Percentiles rank a stretch among this genome's conserved stretches.
phyloP scores from a whole-genome alignment of 2,797 vertebrate species.

The Somateria mollissima region DNA sequence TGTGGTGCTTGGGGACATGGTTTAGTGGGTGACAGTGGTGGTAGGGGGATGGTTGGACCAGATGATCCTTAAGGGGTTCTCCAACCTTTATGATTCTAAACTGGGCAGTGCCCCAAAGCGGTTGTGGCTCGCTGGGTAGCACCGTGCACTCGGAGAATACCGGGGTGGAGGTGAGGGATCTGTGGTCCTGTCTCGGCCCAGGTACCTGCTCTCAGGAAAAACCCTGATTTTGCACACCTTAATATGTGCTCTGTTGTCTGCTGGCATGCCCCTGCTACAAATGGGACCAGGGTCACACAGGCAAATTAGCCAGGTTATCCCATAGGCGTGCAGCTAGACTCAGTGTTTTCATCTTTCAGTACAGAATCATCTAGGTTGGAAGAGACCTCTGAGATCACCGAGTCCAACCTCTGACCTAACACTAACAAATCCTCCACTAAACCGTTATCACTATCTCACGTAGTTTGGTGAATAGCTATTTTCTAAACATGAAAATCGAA shows the following conservation, averaged over 20 bases:
- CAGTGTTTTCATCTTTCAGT: not conserved
- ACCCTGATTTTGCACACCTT: fast-evolving
- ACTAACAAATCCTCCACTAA: too few relatives aligned
- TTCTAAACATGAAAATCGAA: not conserved
- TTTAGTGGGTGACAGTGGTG: too few relatives aligned
- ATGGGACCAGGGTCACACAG: fast-evolving
- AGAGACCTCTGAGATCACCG: too few relatives aligned
- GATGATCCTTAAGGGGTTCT: too few relatives aligned
- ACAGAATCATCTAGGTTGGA: too few relatives aligned
- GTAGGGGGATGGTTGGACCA: too few relatives aligned
- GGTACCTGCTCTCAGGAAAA: not conserved
- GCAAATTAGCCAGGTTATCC: not conserved
- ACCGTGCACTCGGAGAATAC: fast-evolving
- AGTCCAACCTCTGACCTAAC: too few relatives aligned
- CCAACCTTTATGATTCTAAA: not conserved
- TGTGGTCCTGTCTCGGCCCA: fast-evolving
- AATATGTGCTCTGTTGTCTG: fast-evolving
- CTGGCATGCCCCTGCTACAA: fast-evolving
- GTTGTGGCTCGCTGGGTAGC: too few relatives aligned
- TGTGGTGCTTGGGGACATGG: too few relatives aligned
- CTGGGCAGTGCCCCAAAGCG: fast-evolving
- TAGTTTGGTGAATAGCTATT: not conserved
- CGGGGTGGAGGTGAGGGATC: not conserved
- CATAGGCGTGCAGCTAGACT: fast-evolving
- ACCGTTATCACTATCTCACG: not conserved